Evolutionary conservation across 2,797 vertebrate species (phyloP).

Genomic region (Cyclura pinguis): DNA sequence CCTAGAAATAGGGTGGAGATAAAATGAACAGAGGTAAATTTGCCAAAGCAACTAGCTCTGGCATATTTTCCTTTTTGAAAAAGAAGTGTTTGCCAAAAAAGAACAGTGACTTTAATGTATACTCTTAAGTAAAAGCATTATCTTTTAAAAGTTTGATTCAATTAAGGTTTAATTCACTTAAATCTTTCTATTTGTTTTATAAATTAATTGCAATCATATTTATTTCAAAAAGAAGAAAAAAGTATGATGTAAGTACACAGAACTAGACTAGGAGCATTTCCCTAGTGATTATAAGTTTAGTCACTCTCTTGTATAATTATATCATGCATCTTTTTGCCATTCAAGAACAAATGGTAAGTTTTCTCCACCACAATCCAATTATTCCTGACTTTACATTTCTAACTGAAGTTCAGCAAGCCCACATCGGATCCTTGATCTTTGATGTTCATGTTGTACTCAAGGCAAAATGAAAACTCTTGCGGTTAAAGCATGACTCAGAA

Average conservation of each 20-base stretch:
- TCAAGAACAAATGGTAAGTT: slow-evolving; percentile 14
- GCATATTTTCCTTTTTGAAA: slow-evolving; percentile 56
- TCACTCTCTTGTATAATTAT: slow-evolving; percentile 23
- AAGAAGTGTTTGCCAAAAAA: slow-evolving; percentile 54
- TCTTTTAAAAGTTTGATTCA: slow-evolving; percentile 46
- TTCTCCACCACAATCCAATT: slow-evolving; percentile 26
- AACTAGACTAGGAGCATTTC: not conserved
- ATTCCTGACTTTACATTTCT: slow-evolving; percentile 22
- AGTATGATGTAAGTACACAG: not conserved
- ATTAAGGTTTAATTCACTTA: slow-evolving; percentile 19
- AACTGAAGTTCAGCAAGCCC: slow-evolving; percentile 12
- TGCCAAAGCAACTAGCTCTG: slow-evolving; percentile 69
- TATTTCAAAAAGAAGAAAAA: slow-evolving; percentile 53
- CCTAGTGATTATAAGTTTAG: slow-evolving; percentile 25
- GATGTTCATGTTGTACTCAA: slow-evolving; percentile 19
- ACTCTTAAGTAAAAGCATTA: slow-evolving; percentile 42
- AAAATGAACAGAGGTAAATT: slow-evolving; percentile 51
- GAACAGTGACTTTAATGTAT: slow-evolving; percentile 30
- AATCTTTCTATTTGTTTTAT: slow-evolving; percentile 46
- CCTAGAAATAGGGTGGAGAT: slow-evolving; percentile 70
- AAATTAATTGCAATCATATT: slow-evolving; percentile 57
- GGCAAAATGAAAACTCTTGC: slow-evolving; percentile 9
- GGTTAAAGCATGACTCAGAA: slow-evolving; percentile 16
- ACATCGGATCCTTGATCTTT: slow-evolving; percentile 21
- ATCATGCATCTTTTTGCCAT: slow-evolving; percentile 26